A percentile compares a stretch with the other conserved stretches of the same genome.
Conservation (phyloP, 2,797 vertebrate species). For the Ceryle rudis region DNA sequence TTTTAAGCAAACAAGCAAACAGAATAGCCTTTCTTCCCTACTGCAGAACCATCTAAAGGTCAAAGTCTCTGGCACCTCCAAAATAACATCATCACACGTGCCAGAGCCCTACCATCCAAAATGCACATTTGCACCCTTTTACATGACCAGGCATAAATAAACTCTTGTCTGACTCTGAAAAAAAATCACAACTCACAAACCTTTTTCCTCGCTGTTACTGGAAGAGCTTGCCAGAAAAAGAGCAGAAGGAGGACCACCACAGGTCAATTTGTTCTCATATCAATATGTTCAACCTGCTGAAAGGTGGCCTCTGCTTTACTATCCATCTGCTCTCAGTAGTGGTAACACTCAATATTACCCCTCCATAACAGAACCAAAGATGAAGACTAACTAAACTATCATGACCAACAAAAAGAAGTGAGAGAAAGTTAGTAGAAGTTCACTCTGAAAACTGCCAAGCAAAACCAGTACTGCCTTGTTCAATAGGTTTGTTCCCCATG, state of each 20-base stretch:
- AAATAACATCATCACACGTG: fast-evolving
- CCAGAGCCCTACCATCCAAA: not conserved
- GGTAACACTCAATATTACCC: not conserved
- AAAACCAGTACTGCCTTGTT: not conserved
- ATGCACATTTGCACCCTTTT: fast-evolving
- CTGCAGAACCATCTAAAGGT: not conserved
- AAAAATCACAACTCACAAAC: not conserved
- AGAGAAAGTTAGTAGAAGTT: not conserved
- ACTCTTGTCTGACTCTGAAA: not conserved
- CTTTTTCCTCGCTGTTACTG: not conserved
- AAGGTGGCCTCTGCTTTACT: not conserved
- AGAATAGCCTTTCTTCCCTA: not conserved
- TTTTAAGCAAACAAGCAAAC: not conserved
- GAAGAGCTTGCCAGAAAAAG: not conserved
- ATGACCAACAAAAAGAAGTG: not conserved
- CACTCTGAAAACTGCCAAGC: not conserved
- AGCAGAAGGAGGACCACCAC: not conserved
- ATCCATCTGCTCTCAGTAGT: not conserved
- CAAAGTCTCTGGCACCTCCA: not conserved
- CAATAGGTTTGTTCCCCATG: not conserved
- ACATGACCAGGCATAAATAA: not conserved
- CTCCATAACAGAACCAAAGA: not conserved
- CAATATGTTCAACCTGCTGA: not conserved
- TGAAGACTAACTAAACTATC: not conserved
- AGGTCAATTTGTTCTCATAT: not conserved